Evolutionary conservation across 2,888 invertebrate genomes (phyloP), one percentile per base, ranked within the genome.

Genomic region (Ypsolopha scabrella): DNA sequence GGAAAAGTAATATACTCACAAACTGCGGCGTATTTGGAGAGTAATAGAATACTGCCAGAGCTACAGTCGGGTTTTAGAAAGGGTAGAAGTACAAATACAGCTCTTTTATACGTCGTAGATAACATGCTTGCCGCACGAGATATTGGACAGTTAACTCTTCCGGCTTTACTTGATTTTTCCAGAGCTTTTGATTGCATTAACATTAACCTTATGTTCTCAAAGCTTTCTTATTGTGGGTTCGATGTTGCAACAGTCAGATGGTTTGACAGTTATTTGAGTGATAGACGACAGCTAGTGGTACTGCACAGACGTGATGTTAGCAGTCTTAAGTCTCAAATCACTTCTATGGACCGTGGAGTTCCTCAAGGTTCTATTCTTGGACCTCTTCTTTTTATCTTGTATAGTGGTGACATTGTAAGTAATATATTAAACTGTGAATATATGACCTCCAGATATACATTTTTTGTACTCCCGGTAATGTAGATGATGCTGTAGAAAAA

Each of bases 161-260:
- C 64, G 3, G 53, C 58, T 0, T 45, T 64, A 0, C 55, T 66
- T 6, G 65, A 67, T 49, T 66, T 60, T 41, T 61, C 63, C 0
- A 60, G 65, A 11, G 67, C 64, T 6, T 68, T 68, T 44, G 65
- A 68, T 43, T 52, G 53, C 13, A 58, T 66, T 0, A 51, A 60
- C 52, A 61, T 55, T 41, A 41, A 48, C 2, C 38, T 60, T 6
- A 52, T 63, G 0, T 24, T 64, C 0, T 34, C 53, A 1, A 64
- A 60, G 41, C 24, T 64, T 6, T 13, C 11, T 1, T 48, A 47
- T 9, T 52, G 58, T 9, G 54, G 59, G 4, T 53, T 53, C 14
- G 14, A 41, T 7, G 10, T 1, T 0, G 1, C 9, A 11, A 50
- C n/a, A 52, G 39, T 37, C 44, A 41, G 13, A 10, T 53, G 48